These are phyloP conservation scores for Urocitellus parryii DNA, from an alignment of 2,113 vertebrate genomes.

Conservation along the genomic window DNA sequence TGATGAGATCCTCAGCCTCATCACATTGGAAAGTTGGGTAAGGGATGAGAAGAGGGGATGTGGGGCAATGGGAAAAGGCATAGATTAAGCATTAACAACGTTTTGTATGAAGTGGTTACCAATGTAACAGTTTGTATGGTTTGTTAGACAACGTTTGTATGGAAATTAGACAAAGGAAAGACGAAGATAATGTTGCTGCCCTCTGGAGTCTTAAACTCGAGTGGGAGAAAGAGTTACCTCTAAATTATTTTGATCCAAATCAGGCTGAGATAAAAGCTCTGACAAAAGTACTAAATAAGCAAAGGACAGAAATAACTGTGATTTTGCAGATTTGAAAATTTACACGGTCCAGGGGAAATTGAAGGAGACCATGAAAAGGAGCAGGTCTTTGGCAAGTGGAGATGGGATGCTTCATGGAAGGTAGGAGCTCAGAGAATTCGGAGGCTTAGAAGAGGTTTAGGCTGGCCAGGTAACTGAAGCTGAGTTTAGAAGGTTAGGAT, in stretches of 20 bases:
- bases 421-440: neutral
- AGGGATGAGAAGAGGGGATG: neutral
- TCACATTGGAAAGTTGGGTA: slow-evolving; percentile 85
- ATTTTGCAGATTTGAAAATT: neutral
- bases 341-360: neutral
- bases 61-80: neutral
- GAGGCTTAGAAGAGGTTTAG: neutral
- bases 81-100: neutral
- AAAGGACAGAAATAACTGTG: neutral
- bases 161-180: neutral
- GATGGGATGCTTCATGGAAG: neutral
- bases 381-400: neutral
- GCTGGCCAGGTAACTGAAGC: neutral
- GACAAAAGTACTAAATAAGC: neutral
- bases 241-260: neutral
- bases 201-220: neutral
- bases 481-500: neutral
- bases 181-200: neutral
- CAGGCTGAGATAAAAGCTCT: neutral
- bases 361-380: neutral
- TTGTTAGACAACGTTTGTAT: too few species aligned
- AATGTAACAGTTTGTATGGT: neutral
- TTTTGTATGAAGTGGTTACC: neutral
- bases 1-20: slow-evolving; percentile 84
- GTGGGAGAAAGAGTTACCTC: neutral